phyloP scores from a whole-genome alignment of 2,113 vertebrate genomes.

The Telmatochromis brachygnathus region DNA sequence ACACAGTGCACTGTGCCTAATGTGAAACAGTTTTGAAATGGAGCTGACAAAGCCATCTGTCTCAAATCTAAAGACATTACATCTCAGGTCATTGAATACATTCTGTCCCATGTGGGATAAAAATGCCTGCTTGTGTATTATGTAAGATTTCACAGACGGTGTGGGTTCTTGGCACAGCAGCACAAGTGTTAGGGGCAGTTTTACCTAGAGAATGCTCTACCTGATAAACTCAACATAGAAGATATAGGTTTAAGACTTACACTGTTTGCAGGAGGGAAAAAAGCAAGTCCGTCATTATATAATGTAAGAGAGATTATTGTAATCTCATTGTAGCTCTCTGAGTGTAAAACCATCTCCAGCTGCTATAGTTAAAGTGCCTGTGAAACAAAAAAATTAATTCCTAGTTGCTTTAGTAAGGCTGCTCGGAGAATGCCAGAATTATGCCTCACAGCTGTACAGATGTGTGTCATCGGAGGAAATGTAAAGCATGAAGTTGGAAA shows the following conservation, averaged over 20 bases:
- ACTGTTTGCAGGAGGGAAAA: not conserved
- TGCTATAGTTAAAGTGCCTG: not conserved
- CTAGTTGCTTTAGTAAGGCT: not conserved
- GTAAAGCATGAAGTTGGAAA: not conserved
- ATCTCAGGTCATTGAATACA: slow-evolving; percentile 8
- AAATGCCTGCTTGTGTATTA: not conserved
- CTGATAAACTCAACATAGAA: not conserved
- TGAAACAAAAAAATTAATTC: not conserved
- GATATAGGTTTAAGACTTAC: not conserved
- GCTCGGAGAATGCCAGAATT: not conserved
- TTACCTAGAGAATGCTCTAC: not conserved
- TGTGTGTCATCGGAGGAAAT: not conserved
- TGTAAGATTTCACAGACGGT: not conserved
- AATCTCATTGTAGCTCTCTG: not conserved
- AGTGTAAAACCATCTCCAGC: not conserved
- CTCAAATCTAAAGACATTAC: not conserved
- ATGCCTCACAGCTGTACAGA: not conserved
- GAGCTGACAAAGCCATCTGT: slow-evolving; percentile 20
- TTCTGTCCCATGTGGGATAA: not conserved
- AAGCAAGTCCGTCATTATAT: not conserved
- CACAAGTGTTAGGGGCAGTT: not conserved
- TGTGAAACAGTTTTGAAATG: slow-evolving; percentile 5
- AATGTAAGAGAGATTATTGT: not conserved
- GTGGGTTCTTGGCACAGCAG: not conserved
- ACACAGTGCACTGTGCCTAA: not conserved